Evolutionary conservation across 2,113 vertebrate genomes (phyloP).

Genomic region (Nicator chloris): DNA sequence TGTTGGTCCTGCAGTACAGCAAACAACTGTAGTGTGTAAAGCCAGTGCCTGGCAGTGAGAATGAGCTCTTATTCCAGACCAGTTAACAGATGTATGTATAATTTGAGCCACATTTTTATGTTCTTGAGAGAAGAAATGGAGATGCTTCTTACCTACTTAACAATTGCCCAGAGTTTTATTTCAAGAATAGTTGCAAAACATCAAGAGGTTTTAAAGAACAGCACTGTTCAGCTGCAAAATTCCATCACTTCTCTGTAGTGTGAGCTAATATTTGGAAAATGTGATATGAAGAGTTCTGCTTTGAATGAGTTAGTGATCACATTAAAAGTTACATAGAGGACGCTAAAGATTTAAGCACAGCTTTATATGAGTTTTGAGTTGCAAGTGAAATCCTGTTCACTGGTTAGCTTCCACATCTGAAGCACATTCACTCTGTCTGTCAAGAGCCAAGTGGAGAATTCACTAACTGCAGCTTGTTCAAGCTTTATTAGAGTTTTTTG

Average conservation of each 20-base stretch:
- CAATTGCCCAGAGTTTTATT: neutral
- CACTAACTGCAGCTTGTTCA: neutral
- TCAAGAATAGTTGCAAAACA: neutral
- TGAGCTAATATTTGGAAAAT: neutral
- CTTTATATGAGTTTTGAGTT: neutral
- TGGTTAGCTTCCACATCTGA: neutral
- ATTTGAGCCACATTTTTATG: neutral
- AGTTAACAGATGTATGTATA: neutral
- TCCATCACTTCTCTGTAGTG: neutral
- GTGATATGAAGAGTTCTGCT: neutral
- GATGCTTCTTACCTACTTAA: neutral
- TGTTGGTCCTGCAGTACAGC: neutral
- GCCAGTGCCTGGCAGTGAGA: neutral
- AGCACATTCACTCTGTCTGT: neutral
- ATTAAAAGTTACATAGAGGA: neutral
- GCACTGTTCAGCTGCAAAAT: neutral
- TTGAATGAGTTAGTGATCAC: neutral
- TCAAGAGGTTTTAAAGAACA: neutral
- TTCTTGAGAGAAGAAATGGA: neutral
- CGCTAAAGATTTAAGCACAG: neutral
- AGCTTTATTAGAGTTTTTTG: neutral
- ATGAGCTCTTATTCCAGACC: neutral
- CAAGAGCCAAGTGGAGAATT: neutral
- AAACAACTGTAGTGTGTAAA: neutral
- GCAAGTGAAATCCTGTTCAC: neutral